Evolutionary conservation across 2,888 invertebrate genomes (phyloP).

Genomic region (Schizotus pectinicornis): DNA sequence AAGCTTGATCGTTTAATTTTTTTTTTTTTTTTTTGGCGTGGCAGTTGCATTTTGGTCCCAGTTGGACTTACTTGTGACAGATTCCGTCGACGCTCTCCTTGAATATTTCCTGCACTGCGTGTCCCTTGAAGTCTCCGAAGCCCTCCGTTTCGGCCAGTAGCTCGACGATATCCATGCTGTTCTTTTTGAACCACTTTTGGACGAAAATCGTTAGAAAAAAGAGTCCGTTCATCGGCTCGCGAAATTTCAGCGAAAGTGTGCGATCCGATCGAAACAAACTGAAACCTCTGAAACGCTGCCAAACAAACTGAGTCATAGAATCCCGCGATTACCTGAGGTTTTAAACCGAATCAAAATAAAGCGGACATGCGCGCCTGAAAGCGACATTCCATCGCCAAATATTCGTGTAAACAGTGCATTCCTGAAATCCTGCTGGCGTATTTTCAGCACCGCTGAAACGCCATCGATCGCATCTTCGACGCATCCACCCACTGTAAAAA

Average conservation of each 20-base stretch:
- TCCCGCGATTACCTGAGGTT: conserved; percentile 52
- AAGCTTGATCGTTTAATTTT: too few species aligned
- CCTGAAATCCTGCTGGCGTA: conserved; percentile 31
- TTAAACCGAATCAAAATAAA: conserved; percentile 44
- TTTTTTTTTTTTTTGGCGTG: background rate
- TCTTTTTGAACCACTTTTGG: background rate
- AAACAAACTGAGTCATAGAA: conserved; percentile 49
- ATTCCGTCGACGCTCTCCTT: conserved; percentile 43
- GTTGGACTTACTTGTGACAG: conserved; percentile 36
- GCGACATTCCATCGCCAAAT: conserved; percentile 44
- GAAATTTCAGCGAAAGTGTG: conserved; percentile 32
- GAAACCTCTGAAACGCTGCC: conserved; percentile 30
- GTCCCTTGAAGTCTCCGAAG: conserved; percentile 35
- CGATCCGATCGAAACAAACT: conserved; percentile 22
- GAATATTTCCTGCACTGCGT: conserved; percentile 47
- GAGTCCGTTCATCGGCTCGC: background rate
- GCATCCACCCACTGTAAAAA: conserved; percentile 8
- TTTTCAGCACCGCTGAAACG: conserved; percentile 37
- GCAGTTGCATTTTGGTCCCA: background rate
- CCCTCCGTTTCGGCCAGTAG: conserved; percentile 15
- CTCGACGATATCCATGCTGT: conserved; percentile 30
- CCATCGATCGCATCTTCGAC: conserved; percentile 22
- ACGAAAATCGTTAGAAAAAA: conserved; percentile 8
- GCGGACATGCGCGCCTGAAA: conserved; percentile 42
- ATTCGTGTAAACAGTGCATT: conserved; percentile 50